Percentiles rank a stretch among this genome's conserved stretches.
phyloP scores from a whole-genome alignment of 2,888 invertebrate genomes.

The Andrena trimmerana region DNA sequence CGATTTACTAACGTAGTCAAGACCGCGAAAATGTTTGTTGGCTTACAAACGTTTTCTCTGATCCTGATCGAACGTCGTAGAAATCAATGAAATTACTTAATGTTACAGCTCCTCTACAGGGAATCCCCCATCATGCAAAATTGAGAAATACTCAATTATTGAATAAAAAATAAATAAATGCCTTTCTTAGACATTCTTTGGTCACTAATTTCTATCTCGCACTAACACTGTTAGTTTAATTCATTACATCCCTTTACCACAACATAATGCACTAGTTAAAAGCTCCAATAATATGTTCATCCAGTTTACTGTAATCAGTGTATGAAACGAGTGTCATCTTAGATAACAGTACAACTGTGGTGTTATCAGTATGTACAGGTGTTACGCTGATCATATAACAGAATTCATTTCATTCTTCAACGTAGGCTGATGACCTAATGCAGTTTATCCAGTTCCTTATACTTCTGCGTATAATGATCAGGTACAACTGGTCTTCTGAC shows the following conservation, averaged over 20 bases:
- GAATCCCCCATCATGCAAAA: neutral
- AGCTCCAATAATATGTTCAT: neutral
- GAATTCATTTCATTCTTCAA: too few relatives aligned
- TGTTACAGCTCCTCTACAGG: neutral
- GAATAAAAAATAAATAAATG: neutral
- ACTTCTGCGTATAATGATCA: neutral
- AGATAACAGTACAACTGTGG: too few relatives aligned
- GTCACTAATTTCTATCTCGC: too few relatives aligned
- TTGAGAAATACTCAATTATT: neutral
- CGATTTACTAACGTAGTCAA: slow-evolving; percentile 68
- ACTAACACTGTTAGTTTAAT: too few relatives aligned
- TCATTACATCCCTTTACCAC: too few relatives aligned
- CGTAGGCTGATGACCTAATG: neutral
- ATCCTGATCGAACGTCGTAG: slow-evolving; percentile 5
- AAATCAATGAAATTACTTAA: slow-evolving; percentile 14
- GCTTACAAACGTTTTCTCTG: slow-evolving; percentile 19
- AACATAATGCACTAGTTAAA: too few relatives aligned
- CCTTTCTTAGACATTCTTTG: too few relatives aligned
- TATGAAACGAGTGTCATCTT: neutral
- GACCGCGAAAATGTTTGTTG: slow-evolving; percentile 27
- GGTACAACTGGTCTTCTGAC: neutral
- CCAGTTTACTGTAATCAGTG: neutral
- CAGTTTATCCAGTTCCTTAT: neutral
- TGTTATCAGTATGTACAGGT: too few relatives aligned
- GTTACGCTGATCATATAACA: neutral